Base-by-base conservation (phyloP, 2,797 vertebrate genomes). In the Microhierax caerulescens region DNA sequence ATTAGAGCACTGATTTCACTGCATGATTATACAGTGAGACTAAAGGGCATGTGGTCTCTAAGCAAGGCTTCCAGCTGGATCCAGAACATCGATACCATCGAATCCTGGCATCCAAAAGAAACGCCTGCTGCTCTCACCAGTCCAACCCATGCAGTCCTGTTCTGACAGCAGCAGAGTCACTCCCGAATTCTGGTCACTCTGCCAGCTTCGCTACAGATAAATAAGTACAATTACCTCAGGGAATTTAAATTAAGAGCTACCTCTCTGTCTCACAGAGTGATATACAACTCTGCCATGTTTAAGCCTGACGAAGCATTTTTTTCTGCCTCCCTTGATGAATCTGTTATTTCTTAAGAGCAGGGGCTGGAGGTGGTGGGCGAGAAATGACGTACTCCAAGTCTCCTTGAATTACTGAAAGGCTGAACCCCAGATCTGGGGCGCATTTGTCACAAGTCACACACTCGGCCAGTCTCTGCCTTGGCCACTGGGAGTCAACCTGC, bases 141-240 rank as follows among this genome's bases (percentile, higher is more conserved):
- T 59, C 69, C 56, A 37, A 37, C 28, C 47, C 70, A 2, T 8
- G 48, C 13, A 20, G 36, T 59, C 86, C 87, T 90, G 73, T 34
- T 94, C 90, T 70, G 53, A 72, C 47, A 19, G 20, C 0, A 53
- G 37, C 6, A 57, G 69, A 57, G 69, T 81, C 65, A 75, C 41
- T 80, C 67, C 24, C 30, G 39, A 79, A 82, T 77, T 21, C 47
- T 28, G 48, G 36, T 30, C 69, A 64, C 70, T 69, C 81, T 67
- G 80, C 63, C 92, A 95, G 77, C 77, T 82, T 95, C 1, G 1
- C 77, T 63, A 37, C 76, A 53, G 76, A 90, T 89, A 96, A 94
- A 90, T 56, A 84, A 56, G 51, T 68, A 41, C 60, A 89, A 64
- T 95, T 92, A 95, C 80, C 93, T 95, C 93, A 93, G 67, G 39